Evolutionary conservation across 1,140 invertebrate species (phyloP), one percentile per base, ranked within the genome.

Genomic region (Yoshiicerus persimilis): DNA sequence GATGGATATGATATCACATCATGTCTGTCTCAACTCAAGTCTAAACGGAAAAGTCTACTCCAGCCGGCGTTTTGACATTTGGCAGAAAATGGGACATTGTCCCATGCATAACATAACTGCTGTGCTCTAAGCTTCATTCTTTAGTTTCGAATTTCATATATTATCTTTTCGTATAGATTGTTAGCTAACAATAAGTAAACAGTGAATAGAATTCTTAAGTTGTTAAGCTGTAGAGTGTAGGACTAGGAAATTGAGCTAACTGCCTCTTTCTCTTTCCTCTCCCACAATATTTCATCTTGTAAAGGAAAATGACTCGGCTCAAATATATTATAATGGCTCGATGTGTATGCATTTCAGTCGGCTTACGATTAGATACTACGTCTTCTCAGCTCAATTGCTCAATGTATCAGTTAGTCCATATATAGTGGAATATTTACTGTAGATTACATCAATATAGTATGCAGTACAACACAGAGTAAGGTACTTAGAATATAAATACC

Each of bases 41-140:
- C 25, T 70, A 70, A 70, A 16, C 66, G 27, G 11, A 30, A 66
- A 70, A 70, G 66, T 70, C 27, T 16, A 25, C 9, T 30, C 64
- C 27, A 80, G 32, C 75, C 75, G 75, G 75, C 75, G 32, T 80
- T 80, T 80, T 80, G 75, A 80, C 75, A 80, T 80, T 80, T 80
- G 75, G 75, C 75, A 80, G 34, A 80, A 80, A 38, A 36, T 23
- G 75, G 20, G 32, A 80, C n/a, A 20, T 32, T 36, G 30, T 70
- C 30, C 66, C 25, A 30, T 11, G 25, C 27, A 32, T 70, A 16
- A 30, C 25, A n/a, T n/a, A n/a, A n/a, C n/a, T n/a, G n/a, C n/a
- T n/a, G n/a, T 70, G 10, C 25, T 70, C 4, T 41, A 16, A 32
- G 30, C 25, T 70, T 70, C 66, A 70, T 32, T 70, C 66, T 30